Percentiles rank a stretch among this genome's conserved stretches.
phyloP scores from a whole-genome alignment of 2,888 invertebrate genomes.

The Andrena hattorfiana region DNA sequence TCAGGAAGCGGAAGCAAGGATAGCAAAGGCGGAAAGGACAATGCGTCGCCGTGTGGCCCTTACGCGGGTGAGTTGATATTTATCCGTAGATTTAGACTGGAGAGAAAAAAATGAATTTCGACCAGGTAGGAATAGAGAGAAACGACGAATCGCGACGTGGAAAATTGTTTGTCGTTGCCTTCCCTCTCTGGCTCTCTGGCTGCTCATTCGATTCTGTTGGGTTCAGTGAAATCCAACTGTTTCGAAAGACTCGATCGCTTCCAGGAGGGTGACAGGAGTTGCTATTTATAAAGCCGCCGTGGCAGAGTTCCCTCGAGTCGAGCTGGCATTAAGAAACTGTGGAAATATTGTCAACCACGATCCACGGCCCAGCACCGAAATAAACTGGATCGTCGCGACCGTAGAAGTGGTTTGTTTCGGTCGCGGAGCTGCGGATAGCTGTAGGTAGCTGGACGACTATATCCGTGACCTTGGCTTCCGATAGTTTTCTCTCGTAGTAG shows the following conservation, averaged over 20 bases:
- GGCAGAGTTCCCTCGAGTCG: conserved; percentile 67
- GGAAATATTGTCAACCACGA: conserved; percentile 73
- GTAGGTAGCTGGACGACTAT: neutral
- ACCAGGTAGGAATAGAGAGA: neutral
- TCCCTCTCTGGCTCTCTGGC: too few species aligned
- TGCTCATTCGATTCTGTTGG: neutral
- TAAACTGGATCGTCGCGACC: conserved; percentile 59
- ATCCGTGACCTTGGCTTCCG: neutral
- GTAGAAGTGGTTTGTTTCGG: conserved; percentile 5
- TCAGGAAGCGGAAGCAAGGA: conserved; percentile 91
- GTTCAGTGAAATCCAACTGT: neutral
- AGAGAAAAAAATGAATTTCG: neutral
- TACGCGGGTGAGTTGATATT: conserved; percentile 82
- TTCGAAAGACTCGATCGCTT: conserved; percentile 61
- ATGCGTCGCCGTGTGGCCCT: conserved; percentile 89
- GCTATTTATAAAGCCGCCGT: conserved; percentile 71
- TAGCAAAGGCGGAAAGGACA: conserved; percentile 89
- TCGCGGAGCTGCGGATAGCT: neutral
- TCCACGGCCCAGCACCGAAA: conserved; percentile 66
- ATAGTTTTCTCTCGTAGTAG: neutral
- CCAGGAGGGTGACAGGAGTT: conserved; percentile 50
- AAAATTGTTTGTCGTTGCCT: too few species aligned
- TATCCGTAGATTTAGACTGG: neutral
- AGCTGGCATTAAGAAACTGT: conserved; percentile 71
- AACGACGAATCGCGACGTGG: too few species aligned